Evolutionary conservation across 2,113 vertebrate species (phyloP), one percentile per base, ranked within the genome.

Genomic region (human): DNA sequence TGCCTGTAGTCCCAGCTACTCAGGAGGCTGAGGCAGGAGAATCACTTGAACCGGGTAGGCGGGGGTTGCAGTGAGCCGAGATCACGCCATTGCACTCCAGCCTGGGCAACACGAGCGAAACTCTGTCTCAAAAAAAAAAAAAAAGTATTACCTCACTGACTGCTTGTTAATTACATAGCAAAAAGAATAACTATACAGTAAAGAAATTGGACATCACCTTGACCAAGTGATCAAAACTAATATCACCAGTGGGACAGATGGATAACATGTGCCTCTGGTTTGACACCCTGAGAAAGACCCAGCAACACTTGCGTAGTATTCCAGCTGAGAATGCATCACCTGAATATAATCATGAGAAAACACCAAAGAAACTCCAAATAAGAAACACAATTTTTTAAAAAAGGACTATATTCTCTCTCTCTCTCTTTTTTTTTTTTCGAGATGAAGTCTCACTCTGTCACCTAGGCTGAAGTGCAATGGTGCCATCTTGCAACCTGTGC

Each of bases 301-400:
- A 30, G 40, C 22, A 75, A 83, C 20, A 27, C 4, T 18, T 78
- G 35, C 10, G 13, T 73, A 40, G 59, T 43, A 76, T 61, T 89
- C 57, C 38, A 96, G 50, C 17, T 87, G 87, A 80, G 52, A 93
- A 40, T 40, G 45, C 7, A 80, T 90, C 43, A 87, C 45, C 52
- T 82, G 68, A 79, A 96, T 90, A 43, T 90, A 82, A 86, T 90
- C 23, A 17, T 43, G 32, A 90, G 27, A 32, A 89, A 80, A 92
- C 48, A 18, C 73, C 43, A 81, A 76, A 89, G 66, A 90, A 94
- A 92, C 30, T 20, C 20, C 55, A 87, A 80, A 40, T 48, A 81
- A 93, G 30, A 48, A 72, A 43, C 1, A 1, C 72, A 72, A 32
- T 66, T 45, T 66, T 61, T 0, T 6, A 6, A 64, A 61, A 59